Evolutionary conservation across 1,140 invertebrate species (phyloP).

Genomic region (Macrobrachium rosenbergii): DNA sequence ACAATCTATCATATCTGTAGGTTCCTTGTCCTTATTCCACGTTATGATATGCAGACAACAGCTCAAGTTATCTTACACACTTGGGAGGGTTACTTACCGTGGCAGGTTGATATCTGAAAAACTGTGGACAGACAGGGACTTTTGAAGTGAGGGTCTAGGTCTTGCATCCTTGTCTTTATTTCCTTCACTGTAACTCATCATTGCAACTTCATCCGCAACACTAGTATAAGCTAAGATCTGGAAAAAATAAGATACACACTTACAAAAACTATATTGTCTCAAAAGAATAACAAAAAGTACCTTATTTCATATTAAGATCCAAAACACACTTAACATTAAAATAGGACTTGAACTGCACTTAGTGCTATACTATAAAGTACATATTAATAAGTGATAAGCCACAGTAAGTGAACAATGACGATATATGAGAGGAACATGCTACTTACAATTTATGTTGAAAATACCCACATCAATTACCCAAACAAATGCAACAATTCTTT

Average conservation of each 20-base stretch:
- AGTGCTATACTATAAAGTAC: too few relatives aligned
- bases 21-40: too few relatives aligned
- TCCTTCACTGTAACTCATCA: slow-evolving; percentile 89
- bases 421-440: too few relatives aligned
- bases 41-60: too few relatives aligned
- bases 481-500: not conserved
- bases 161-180: slow-evolving; percentile 86
- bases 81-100: slow-evolving; percentile 3
- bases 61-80: not conserved
- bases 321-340: too few relatives aligned
- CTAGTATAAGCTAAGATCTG: slow-evolving; percentile 85
- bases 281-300: not conserved
- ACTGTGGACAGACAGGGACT: slow-evolving; percentile 73
- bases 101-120: slow-evolving; percentile 50
- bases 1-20: too few relatives aligned
- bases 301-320: too few relatives aligned
- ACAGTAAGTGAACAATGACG: not conserved
- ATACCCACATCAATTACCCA: not conserved
- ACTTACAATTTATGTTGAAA: not conserved
- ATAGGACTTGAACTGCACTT: too few relatives aligned
- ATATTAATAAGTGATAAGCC: not conserved
- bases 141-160: slow-evolving; percentile 85
- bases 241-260: slow-evolving; percentile 40
- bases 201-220: slow-evolving; percentile 85
- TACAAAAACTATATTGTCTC: not conserved